These are phyloP conservation scores for Bombyx mandarina DNA, from an alignment of 1,140 invertebrate species.

Conservation along the genomic window DNA sequence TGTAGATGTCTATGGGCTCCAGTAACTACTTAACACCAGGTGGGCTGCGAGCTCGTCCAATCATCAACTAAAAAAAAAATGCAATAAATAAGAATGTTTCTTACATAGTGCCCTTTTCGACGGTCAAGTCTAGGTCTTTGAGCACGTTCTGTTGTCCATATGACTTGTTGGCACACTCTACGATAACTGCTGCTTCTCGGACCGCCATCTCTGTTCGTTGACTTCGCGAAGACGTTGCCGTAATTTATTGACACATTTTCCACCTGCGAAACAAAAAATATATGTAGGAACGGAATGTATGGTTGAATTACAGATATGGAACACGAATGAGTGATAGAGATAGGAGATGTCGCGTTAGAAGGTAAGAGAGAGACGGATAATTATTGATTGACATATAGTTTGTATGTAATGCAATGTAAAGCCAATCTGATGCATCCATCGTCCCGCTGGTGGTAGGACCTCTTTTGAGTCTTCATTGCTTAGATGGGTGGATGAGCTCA, in stretches of 20 bases:
- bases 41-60: too few relatives aligned
- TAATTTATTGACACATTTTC: constrained; percentile 27
- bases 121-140: constrained; percentile 72
- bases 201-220: constrained; percentile 45
- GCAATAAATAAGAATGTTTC: constrained; percentile 20
- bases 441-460: too few relatives aligned
- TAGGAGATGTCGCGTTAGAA: neutral
- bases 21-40: too few relatives aligned
- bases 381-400: neutral
- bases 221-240: neutral
- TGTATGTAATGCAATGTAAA: too few relatives aligned
- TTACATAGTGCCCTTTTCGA: constrained; percentile 74
- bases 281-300: neutral
- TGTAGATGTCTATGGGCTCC: too few relatives aligned
- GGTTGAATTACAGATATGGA: neutral
- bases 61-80: too few relatives aligned
- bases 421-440: too few relatives aligned
- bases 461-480: too few relatives aligned
- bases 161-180: constrained; percentile 71
- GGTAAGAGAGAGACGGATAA: neutral
- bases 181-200: constrained; percentile 62
- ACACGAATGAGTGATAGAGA: neutral
- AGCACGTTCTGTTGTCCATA: constrained; percentile 72
- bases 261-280: constrained; percentile 23
- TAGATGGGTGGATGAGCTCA: too few relatives aligned